Evolutionary conservation across 1,140 invertebrate species (phyloP), one percentile per base, ranked within the genome.

Genomic region (Scaptomyza graminum): DNA sequence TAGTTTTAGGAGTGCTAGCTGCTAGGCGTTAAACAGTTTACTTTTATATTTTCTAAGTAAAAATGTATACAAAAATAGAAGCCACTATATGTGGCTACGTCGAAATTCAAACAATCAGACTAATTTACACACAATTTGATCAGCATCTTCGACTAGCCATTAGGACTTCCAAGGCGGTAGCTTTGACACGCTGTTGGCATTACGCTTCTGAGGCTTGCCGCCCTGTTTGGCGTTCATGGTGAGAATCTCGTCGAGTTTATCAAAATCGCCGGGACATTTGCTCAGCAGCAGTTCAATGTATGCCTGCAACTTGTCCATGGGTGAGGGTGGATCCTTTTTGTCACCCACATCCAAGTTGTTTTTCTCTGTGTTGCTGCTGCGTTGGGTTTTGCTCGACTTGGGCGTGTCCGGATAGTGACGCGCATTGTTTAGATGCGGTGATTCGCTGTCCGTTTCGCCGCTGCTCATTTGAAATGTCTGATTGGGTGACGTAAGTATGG

Each of bases 401-500:
- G 90, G 90, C 1, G 91, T 91, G 16, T 91, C 76, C 0, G 79
- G 44, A 61, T 78, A 84, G 5, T 76, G 54, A 39, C 83, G 76
- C 4, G 87, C 76, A 68, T 77, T 90, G 43, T 90, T 77, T 0
- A 87, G 47, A n/a, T 77, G 79, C 0, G 72, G 70, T 0, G 79
- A 83, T 43, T 85, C 79, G 7, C 25, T 49, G 5, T 90, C 90
- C 2, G 80, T 78, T 12, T 90, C 78, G 25, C 63, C 74, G 37
- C 50, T 31, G 11, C 56, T 39, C 8, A 60, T 7, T 12, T 74
- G 69, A 9, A 70, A 37, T 34, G 69, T 70, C 13, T 81, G 74
- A 62, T 44, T 76, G 25, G 80, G 92, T 66, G 93, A 92, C 59
- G 94, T 95, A 46, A 96, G 94, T 64, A 96, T 96, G 68, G 93